Base-by-base conservation (phyloP, 2,888 invertebrate species). In the Chydorus sphaericus region DNA sequence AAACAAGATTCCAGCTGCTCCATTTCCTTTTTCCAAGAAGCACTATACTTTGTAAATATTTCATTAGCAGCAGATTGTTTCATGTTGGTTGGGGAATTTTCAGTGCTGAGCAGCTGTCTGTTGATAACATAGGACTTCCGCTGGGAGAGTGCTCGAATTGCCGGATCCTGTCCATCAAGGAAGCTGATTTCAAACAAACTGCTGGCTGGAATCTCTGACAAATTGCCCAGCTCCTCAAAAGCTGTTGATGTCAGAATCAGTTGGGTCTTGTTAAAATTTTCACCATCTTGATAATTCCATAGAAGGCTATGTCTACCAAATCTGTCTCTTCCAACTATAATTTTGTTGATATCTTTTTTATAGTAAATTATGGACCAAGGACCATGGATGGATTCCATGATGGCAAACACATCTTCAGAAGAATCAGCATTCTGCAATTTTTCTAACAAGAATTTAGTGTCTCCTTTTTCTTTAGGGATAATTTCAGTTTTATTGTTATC, bases 251-350 rank as follows among this genome's bases (percentile, higher is more conserved):
- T 56, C 53, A 59, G 44, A 51, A 50, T 23, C 55, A 71, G 44
- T 4, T 63, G 31, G 29, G 63, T 57, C 6, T 30, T 30, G 4
- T 60, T 10, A 23, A 44, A 38, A 14, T 26, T 33, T 11, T 57
- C 11, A 11, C 55, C 55, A 18, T 55, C 31, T 11, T 53, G 52
- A 2, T 60, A 48, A 30, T 62, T 67, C 69, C 71, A 73, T 38
- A 94, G 70, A 49, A 96, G 71, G 68, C 92, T 89, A 65, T 87
- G 82, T 62, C 94, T 75, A 36, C 94, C 94, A 66, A 88, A 79
- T 61, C 76, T 75, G 70, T 96, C 94, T 65, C 93, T 76, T 2
- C 83, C 82, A 70, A 93, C 90, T 74, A 84, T 89, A 38, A 94
- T 62, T 14, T 68, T 67, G 39, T 76, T 70, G 1, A 67, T 69